Evolutionary conservation across 2,797 vertebrate species (phyloP).

Genomic region (Taenioides sp.): DNA sequence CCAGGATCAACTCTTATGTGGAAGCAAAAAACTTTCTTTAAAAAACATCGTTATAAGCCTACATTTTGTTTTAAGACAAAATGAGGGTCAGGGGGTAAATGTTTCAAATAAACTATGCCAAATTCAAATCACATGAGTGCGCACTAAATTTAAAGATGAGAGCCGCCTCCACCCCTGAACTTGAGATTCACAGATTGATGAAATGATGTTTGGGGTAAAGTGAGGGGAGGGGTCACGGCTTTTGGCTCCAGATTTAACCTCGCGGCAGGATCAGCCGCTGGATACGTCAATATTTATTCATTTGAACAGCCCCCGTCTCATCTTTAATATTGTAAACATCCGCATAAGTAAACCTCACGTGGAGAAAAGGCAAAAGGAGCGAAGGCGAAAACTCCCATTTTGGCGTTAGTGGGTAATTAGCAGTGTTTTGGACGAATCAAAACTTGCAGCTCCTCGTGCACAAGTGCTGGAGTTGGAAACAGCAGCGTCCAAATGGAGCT

Average conservation of each 20-base stretch:
- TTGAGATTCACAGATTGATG: not conserved
- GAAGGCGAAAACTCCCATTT: not conserved
- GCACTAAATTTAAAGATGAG: not conserved
- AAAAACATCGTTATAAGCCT: too few relatives aligned
- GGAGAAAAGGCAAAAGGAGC: not conserved
- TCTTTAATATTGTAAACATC: not conserved
- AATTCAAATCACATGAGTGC: too few relatives aligned
- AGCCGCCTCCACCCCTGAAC: not conserved
- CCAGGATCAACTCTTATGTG: not conserved
- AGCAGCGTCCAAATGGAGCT: not conserved
- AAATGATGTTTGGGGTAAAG: not conserved
- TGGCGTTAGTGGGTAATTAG: not conserved
- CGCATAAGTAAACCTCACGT: not conserved
- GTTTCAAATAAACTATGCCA: too few relatives aligned
- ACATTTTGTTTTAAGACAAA: too few relatives aligned
- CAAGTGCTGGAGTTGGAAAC: not conserved
- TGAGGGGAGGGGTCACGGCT: constrained; percentile 32
- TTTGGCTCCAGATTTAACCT: constrained; percentile 32
- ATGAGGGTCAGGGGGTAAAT: too few relatives aligned
- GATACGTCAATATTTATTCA: constrained; percentile 2
- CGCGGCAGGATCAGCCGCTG: constrained; percentile 15
- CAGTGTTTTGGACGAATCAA: not conserved
- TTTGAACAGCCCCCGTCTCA: not conserved
- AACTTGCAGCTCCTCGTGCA: not conserved
- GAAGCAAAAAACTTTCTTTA: too few relatives aligned